Evolutionary conservation across 2,113 vertebrate genomes (phyloP), one percentile per base, ranked within the genome.

Genomic region (Sylvilagus bachmani): DNA sequence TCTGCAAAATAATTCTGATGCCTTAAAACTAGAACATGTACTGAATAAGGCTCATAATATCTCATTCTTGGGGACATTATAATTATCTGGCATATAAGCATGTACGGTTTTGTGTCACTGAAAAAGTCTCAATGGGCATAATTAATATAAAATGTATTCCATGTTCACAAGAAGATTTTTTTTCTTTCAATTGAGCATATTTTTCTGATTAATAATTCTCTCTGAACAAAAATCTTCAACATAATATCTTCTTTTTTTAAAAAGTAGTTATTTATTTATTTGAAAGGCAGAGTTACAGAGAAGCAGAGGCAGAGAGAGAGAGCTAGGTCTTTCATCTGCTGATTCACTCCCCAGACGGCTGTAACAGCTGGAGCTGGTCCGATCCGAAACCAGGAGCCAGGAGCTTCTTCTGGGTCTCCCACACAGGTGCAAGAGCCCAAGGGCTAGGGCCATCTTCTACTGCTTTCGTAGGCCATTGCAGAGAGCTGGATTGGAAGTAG

Each of bases 131-230:
- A 93, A 85, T 97, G 96, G 98, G 88, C 91, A 95, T 98, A 98
- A 98, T 98, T 98, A 98, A 97, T 97, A 93, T 70, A 93, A 89
- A 97, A 97, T 91, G 71, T 93, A 95, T 96, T 97, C 95, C 80
- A 94, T 81, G 97, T 97, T 97, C 97, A 95, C 86, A 95, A 95
- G 96, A 97, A 85, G 64, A 86, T 94, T 95, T 87, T 62, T 95
- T 81, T 97, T 97, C 79, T 93, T 93, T 98, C 84, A 95, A 78
- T 87, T 85, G 69, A 97, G 80, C 88, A 90, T 53, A 88, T 89
- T 97, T 97, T 96, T 96, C 84, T 97, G 98, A 98, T 98, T 98
- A 98, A 97, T 97, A 97, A 98, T 98, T 98, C 96, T 95, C 24
- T 97, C 55, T 97, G 85, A 97, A 89, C 51, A 95, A 97, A 96